phyloP scores from a whole-genome alignment of 2,888 invertebrate genomes.

The Netelia inedita region DNA sequence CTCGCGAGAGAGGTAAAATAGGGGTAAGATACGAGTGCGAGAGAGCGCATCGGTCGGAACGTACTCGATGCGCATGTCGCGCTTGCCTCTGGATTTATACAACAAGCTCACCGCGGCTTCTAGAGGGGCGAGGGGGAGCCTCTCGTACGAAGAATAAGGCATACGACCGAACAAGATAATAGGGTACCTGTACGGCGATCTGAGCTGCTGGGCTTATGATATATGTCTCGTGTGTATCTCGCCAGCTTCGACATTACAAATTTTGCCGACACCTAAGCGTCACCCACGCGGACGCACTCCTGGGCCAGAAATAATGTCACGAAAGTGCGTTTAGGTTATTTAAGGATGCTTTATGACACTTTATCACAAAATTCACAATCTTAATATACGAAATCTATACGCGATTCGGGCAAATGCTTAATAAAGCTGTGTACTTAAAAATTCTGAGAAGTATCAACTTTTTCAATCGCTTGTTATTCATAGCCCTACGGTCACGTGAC shows the following conservation, averaged over 20 bases:
- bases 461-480: too few species aligned
- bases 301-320: too few species aligned
- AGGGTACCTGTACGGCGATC: constrained; percentile 32
- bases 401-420: too few species aligned
- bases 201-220: constrained; percentile 18
- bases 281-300: too few species aligned
- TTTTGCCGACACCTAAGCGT: not conserved
- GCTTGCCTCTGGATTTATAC: not conserved
- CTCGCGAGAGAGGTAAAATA: constrained; percentile 54
- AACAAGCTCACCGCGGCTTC: not conserved
- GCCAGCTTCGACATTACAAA: not conserved
- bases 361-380: too few species aligned
- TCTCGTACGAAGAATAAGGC: constrained; percentile 43
- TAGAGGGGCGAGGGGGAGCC: not conserved
- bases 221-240: not conserved
- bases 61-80: not conserved
- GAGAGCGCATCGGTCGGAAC: not conserved
- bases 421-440: too few species aligned
- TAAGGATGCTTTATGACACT: too few species aligned
- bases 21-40: constrained; percentile 59
- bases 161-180: constrained; percentile 52
- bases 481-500: too few species aligned
- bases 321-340: too few species aligned
- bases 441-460: too few species aligned
- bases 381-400: too few species aligned